Evolutionary conservation across 2,888 invertebrate genomes (phyloP).

Genomic region (Clivina fossor): DNA sequence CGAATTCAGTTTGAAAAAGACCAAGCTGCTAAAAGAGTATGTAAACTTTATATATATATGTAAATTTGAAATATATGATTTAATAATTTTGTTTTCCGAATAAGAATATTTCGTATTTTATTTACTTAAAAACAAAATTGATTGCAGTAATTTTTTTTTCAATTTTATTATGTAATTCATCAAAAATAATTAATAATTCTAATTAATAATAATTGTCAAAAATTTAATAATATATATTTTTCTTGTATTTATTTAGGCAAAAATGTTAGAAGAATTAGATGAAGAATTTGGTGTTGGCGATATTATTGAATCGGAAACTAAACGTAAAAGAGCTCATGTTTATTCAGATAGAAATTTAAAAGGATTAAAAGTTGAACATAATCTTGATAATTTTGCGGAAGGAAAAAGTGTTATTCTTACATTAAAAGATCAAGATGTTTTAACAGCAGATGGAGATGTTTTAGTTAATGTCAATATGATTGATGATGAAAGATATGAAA

Average conservation of each 20-base stretch:
- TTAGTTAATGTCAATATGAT: slow-evolving; percentile 89
- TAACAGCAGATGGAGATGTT: slow-evolving; percentile 84
- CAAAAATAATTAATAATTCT: neutral
- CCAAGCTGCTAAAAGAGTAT: slow-evolving; percentile 80
- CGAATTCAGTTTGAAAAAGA: slow-evolving; percentile 75
- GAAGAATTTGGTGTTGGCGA: slow-evolving; percentile 88
- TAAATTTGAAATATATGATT: no score
- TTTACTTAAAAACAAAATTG: slow-evolving; percentile 9
- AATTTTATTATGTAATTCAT: neutral
- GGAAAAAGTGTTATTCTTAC: slow-evolving; percentile 88
- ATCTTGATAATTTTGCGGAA: slow-evolving; percentile 67
- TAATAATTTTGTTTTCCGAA: no score
- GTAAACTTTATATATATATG: slow-evolving; percentile 43
- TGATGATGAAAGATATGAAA: slow-evolving; percentile 81
- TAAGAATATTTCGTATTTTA: no score
- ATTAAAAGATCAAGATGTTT: slow-evolving; percentile 86
- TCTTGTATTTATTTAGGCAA: slow-evolving; percentile 68
- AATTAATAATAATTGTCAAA: neutral
- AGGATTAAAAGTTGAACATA: slow-evolving; percentile 87
- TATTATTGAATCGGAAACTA: slow-evolving; percentile 77
- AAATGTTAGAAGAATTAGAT: slow-evolving; percentile 92
- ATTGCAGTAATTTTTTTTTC: slow-evolving; percentile 18
- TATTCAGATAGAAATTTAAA: slow-evolving; percentile 73
- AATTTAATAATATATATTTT: slow-evolving; percentile 22
- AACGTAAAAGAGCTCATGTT: slow-evolving; percentile 58